Base-by-base conservation (phyloP, 2,888 invertebrate species). In the Danaus chrysippus region DNA sequence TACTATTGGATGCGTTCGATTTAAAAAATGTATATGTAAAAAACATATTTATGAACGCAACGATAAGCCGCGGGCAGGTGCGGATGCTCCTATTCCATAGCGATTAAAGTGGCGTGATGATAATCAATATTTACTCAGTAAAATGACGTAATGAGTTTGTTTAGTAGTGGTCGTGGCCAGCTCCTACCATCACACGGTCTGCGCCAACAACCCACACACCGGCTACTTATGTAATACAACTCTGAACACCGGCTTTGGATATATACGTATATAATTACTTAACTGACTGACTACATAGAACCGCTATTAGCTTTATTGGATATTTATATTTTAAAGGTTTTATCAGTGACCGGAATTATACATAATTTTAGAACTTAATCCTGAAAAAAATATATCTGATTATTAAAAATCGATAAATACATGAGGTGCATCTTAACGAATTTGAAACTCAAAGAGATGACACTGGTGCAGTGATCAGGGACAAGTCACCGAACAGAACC, bases 121-220 rank as follows among this genome's bases (percentile, higher is more conserved):
- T 81, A 78, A 80, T 83, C 85, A 87, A 88, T 88, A 88, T 90
- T 90, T 87, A 85, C 84, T 83, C 83, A 77, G 79, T 82, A 74
- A 76, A 73, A 77, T 87, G 87, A 87, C 86, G 86, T 87, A 85
- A 87, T 81, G 62, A 63, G 59, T 79, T 80, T 82, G 74, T 77
- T 77, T 76, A 76, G 76, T 73, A 77, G 71, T 71, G 73, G 73
- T 70, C 76, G 75, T 70, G 64, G 75, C 81, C 76, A 81, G 81
- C 80, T 80, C 82, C 72, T 73, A 73, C 75, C 77, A 75, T 68
- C 73, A 74, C 71, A 75, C 11, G 43, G 12, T 11, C 5, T n/a
- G 12, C 11, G 12, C n/a, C n/a, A 15, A 15, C 49, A 49, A 12
- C 41, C 54, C 8, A 58, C 44, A 23, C 52, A 12, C 42, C 52